These are phyloP conservation scores for Rotaria sp. DNA, from an alignment of 2,888 invertebrate genomes.

Conservation along the genomic window DNA sequence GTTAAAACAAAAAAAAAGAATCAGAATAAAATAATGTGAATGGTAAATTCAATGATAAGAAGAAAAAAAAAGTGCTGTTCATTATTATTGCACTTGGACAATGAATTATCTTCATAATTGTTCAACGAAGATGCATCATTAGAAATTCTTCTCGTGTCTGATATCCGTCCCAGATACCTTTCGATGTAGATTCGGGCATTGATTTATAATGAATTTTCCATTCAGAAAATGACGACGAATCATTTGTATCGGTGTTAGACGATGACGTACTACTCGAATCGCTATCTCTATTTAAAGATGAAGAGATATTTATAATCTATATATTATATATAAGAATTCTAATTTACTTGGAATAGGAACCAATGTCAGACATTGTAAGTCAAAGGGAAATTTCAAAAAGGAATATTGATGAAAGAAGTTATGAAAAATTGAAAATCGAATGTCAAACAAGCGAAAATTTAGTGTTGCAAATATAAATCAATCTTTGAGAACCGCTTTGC, in stretches of 20 bases:
- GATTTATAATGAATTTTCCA: background rate
- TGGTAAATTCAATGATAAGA: too few species aligned
- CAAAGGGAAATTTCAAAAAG: too few species aligned
- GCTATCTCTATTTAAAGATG: background rate
- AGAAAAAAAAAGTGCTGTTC: too few species aligned
- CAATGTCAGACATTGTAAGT: background rate
- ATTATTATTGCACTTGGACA: too few species aligned
- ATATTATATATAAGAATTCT: background rate
- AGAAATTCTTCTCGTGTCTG: background rate
- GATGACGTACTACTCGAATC: background rate
- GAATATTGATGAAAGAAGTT: too few species aligned
- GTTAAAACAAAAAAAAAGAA: too few species aligned
- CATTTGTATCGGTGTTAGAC: background rate
- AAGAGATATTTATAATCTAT: background rate
- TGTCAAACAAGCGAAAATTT: too few species aligned
- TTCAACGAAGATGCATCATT: background rate
- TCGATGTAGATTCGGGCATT: background rate
- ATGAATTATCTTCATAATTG: background rate
- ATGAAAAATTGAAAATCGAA: too few species aligned
- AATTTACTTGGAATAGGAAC: background rate
- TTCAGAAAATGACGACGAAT: background rate
- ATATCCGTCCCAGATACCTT: background rate
- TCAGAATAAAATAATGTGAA: too few species aligned
- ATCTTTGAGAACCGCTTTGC: too few species aligned
- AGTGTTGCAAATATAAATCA: too few species aligned